Evolutionary conservation across 2,888 invertebrate species (phyloP).

Genomic region (Arge pagana): DNA sequence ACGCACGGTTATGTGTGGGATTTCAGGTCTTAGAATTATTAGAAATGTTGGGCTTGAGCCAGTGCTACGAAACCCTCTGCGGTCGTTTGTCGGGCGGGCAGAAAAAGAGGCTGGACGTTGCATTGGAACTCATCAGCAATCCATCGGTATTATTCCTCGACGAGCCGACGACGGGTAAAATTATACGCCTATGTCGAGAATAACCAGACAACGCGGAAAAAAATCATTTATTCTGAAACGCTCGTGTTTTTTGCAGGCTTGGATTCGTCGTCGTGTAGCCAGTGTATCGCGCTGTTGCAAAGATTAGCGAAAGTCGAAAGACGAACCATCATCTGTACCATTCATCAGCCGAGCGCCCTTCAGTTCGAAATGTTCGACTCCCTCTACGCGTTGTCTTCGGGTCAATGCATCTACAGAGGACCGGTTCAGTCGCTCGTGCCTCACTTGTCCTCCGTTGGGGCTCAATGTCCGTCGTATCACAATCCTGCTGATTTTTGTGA

Average conservation of each 20-base stretch:
- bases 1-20: constrained; percentile 22
- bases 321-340: constrained; percentile 88
- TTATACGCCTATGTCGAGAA: not conserved
- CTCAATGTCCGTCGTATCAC: constrained; percentile 88
- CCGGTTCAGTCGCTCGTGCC: constrained; percentile 74
- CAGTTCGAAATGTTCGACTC: constrained; percentile 93
- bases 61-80: constrained; percentile 71
- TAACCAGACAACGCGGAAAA: not conserved
- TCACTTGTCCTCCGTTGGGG: constrained; percentile 74
- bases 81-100: constrained; percentile 83
- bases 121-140: constrained; percentile 82
- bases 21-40: constrained; percentile 75
- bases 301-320: constrained; percentile 78
- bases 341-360: constrained; percentile 92
- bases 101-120: constrained; percentile 79
- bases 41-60: constrained; percentile 72
- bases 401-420: constrained; percentile 85
- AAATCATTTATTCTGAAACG: not conserved
- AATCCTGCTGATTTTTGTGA: constrained; percentile 95
- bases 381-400: constrained; percentile 81
- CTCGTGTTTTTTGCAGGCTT: constrained; percentile 62
- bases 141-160: constrained; percentile 87
- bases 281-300: constrained; percentile 80
- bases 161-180: constrained; percentile 75
- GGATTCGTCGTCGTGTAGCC: constrained; percentile 86